Evolutionary conservation across 1,140 invertebrate species (phyloP), one percentile per base, ranked within the genome.

Genomic region (Drosophila arizonae): DNA sequence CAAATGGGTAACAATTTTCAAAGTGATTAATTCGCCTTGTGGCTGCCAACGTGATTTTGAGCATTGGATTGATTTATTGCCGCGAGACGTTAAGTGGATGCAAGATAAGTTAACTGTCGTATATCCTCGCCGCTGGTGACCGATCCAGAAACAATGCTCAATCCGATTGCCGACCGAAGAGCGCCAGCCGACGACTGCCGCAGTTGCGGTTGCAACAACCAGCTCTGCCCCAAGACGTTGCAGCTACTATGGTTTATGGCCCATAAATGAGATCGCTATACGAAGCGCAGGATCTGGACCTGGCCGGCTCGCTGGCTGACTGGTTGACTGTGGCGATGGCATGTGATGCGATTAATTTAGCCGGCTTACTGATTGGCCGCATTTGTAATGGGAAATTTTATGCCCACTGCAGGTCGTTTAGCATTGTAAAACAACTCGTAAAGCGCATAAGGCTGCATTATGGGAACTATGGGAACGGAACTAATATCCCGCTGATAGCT

Each of bases 81-180:
- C 76, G 70, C 86, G 85, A 86, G 87, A 90, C 87, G 87, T 78
- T 90, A 90, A 90, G 87, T 90, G 87, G 87, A 90, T 90, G 87
- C 87, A 90, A 90, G 87, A 90, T 84, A 86, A 90, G 81, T 87
- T 90, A 84, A 87, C 80, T 88, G 84, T 87, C 84, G 84, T 87
- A 79, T 82, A 82, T 88, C 84, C 84, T 88, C 84, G 74, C 84
- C 70, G 84, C 85, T 87, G 84, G 84, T 87, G 84, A 89, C 79
- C 85, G 66, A 76, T 70, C 36, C 73, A 57, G 4, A 81, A 69
- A 79, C 75, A 87, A 82, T 79, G 52, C 68, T 24, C 74, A 61
- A 65, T 70, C 33, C 51, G 50, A 85, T 70, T 73, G 65, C 67
- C 63, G 60, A 65, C 48, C 33, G 33, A 33, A 8, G 33, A 33